Percentiles rank a stretch among this genome's conserved stretches.
phyloP scores from a whole-genome alignment of 2,797 vertebrate genomes.

The Ptychobarbus kaznakovi region DNA sequence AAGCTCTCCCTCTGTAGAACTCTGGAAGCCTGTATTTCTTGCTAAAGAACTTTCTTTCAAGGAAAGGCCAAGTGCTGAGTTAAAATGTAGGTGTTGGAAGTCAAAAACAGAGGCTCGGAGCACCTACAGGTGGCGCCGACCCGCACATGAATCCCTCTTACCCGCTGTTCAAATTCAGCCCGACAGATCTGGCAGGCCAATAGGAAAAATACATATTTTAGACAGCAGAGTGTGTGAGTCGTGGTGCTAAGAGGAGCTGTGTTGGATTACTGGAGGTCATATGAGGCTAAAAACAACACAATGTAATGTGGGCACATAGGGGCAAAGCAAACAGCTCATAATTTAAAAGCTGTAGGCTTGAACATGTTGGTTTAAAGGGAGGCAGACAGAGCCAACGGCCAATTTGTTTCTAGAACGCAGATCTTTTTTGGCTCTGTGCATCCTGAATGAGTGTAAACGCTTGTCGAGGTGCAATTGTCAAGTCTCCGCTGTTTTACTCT shows the following conservation, averaged over 20 bases:
- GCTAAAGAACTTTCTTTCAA: not conserved
- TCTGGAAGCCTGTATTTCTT: constrained; percentile 9
- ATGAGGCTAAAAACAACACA: constrained; percentile 84
- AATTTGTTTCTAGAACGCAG: constrained; percentile 5
- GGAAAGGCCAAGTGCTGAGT: not conserved
- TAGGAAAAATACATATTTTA: constrained; percentile 85
- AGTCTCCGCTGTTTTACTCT: not conserved
- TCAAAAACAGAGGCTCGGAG: not conserved
- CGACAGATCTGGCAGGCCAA: constrained; percentile 84
- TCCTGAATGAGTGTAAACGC: not conserved
- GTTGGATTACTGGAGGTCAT: constrained; percentile 87
- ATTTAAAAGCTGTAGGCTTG: constrained; percentile 63
- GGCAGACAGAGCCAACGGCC: not conserved
- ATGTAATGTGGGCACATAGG: constrained; percentile 82
- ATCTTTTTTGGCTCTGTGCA: not conserved
- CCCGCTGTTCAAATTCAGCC: constrained; percentile 80
- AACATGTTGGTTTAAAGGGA: constrained; percentile 20
- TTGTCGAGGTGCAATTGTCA: not conserved
- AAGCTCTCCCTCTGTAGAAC: not conserved
- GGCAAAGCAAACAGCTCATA: constrained; percentile 85
- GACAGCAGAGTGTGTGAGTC: constrained; percentile 71
- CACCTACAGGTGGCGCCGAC: constrained; percentile 10
- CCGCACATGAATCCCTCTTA: constrained; percentile 65
- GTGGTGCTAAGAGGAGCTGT: constrained; percentile 50
- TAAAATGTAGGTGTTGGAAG: not conserved